Evolutionary conservation across 2,888 invertebrate species (phyloP).

Genomic region (Epirrhoe tristata): DNA sequence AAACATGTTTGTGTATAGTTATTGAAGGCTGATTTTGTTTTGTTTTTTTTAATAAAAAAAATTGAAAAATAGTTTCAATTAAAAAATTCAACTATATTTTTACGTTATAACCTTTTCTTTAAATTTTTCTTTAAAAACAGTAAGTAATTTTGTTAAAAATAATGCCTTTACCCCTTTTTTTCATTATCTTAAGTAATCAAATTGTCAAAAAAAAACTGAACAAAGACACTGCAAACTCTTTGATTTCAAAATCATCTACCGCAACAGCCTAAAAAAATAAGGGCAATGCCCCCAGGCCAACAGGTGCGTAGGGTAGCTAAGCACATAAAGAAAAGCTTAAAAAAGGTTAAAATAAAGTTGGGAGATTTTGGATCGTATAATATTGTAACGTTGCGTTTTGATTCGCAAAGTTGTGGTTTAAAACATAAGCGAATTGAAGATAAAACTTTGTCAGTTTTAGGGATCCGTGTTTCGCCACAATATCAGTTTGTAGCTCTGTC

Average conservation of each 20-base stretch:
- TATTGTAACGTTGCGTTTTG: conserved; percentile 73
- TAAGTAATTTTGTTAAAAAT: too few species aligned
- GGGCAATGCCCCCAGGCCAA: conserved; percentile 75
- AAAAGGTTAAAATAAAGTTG: conserved; percentile 77
- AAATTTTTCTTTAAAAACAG: too few species aligned
- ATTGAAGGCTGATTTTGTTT: conserved; percentile 8
- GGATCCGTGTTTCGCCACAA: neutral
- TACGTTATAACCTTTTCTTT: neutral
- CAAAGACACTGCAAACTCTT: conserved; percentile 54
- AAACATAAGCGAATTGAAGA: conserved; percentile 40
- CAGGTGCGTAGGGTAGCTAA: conserved; percentile 78
- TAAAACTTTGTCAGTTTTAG: neutral
- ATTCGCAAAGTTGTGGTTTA: conserved; percentile 50
- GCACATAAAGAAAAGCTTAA: conserved; percentile 77
- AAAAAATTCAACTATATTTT: neutral
- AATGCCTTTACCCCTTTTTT: neutral
- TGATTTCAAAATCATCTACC: conserved; percentile 64
- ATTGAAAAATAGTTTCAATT: neutral
- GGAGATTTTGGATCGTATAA: conserved; percentile 69
- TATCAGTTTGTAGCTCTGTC: too few species aligned
- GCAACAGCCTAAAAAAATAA: conserved; percentile 68
- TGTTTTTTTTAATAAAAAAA: neutral
- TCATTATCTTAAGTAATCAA: neutral
- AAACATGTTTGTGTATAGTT: conserved; percentile 7
- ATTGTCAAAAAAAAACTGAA: conserved; percentile 37